Conservation (phyloP, 2,113 vertebrate genomes). For the Acanthisitta chloris region DNA sequence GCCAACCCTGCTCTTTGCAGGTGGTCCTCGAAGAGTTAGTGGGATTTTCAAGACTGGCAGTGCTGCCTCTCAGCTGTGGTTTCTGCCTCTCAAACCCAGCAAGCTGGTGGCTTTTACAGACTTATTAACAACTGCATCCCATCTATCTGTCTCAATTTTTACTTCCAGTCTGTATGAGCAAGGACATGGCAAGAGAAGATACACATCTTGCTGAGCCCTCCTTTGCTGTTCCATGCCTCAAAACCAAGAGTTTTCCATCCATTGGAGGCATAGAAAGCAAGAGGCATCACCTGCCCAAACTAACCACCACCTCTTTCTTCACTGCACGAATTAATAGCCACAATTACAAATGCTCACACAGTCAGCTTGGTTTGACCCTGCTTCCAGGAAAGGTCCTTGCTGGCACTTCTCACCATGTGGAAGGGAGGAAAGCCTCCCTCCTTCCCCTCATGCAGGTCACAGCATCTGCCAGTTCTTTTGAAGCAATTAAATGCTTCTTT, state of each 20-base stretch:
- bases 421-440: not conserved
- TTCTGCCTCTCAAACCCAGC: not conserved
- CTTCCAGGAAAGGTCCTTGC: not conserved
- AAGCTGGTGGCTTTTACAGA: not conserved
- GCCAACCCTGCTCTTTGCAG: not conserved
- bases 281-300: not conserved
- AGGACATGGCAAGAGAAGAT: not conserved
- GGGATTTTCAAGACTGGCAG: not conserved
- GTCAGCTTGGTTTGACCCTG: not conserved
- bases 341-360: not conserved
- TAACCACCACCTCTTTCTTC: not conserved
- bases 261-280: not conserved
- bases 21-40: not conserved
- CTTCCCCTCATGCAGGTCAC: not conserved
- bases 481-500: not conserved
- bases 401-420: not conserved
- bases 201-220: not conserved
- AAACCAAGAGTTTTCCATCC: not conserved
- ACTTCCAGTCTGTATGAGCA: not conserved
- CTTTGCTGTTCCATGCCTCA: not conserved
- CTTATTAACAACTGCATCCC: not conserved
- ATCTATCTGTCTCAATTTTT: fast-evolving
- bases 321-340: not conserved
- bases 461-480: not conserved
- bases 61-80: not conserved